Base-by-base conservation (phyloP, 2,888 invertebrate species). In the Coecobrya sp. region DNA sequence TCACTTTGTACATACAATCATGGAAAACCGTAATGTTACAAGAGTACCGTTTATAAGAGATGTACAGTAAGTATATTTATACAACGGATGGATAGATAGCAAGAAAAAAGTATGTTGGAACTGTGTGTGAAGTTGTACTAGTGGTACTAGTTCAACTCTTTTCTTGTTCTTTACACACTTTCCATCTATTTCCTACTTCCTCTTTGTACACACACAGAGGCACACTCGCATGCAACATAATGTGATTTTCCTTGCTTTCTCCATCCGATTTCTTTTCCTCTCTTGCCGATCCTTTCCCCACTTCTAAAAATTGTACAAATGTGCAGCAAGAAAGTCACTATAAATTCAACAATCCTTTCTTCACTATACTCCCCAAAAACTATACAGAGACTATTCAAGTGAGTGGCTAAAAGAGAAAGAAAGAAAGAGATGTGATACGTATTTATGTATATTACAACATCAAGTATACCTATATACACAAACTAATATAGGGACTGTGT, bases 201-300 rank as follows among this genome's bases (percentile, higher is more conserved):
- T 82, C 68, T 79, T 91, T 82, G 84, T 65, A 90, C 82, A 87
- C 88, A 65, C 22, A 42, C 4, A 65, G 45, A 86, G 25, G 49
- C 52, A 79, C 52, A 30, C 42, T 89, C 45, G 8, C 91, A 55
- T 91, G 86, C 42, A 91, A 86, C 82, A 49, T 92, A 92, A 92
- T 88, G 87, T 86, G 86, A 92, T 92, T 92, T 92, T 68, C 91
- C 70, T 86, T 86, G 65, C 86, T 86, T 87, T 76, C 87, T 52
- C 65, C 73, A 84, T 70, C 73, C 89, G 65, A 82, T 89, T 89
- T 52, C 45, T 42, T 89, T 65, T 79, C 45, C 73, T 59, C 79
- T 19, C 25, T 70, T 49, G 4, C 45, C 25, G 11, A 42, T 0
- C 11, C 65, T 70, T 70, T 86, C 86, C 27, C 55, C 76, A 42